Evolutionary conservation across 2,888 invertebrate genomes (phyloP).

Genomic region (Platycheirus rosarum): DNA sequence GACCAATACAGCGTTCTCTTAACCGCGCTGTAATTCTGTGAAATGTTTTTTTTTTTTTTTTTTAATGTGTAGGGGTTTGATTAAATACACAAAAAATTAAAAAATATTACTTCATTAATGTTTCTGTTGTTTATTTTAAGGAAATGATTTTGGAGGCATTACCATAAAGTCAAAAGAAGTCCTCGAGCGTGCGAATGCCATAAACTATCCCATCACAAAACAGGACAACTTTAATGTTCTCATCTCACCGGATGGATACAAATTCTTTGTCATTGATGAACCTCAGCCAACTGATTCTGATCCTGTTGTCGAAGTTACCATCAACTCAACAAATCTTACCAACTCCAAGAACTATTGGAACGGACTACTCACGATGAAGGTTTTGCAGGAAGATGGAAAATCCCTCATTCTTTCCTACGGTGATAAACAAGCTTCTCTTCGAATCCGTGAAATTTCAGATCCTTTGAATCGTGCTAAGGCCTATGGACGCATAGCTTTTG

Average conservation of each 20-base stretch:
- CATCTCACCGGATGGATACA: conserved; percentile 96
- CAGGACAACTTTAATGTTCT: conserved; percentile 86
- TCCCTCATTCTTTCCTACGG: conserved; percentile 88
- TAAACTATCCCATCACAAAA: conserved; percentile 89
- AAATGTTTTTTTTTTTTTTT: too few species aligned
- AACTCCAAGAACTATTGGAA: conserved; percentile 93
- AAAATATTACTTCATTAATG: not conserved
- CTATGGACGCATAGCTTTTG: conserved; percentile 97
- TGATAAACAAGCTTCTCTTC: conserved; percentile 89
- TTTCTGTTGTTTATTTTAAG: conserved; percentile 74
- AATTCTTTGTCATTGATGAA: conserved; percentile 90
- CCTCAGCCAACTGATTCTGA: conserved; percentile 88
- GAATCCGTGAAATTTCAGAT: conserved; percentile 83
- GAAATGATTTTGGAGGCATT: conserved; percentile 94
- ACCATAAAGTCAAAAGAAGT: conserved; percentile 91
- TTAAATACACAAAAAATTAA: too few species aligned
- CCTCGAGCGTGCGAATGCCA: conserved; percentile 87
- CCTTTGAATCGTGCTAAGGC: conserved; percentile 93
- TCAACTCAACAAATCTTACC: conserved; percentile 90
- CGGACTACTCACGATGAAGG: conserved; percentile 88
- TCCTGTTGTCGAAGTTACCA: conserved; percentile 90
- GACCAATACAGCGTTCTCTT: too few species aligned
- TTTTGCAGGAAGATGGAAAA: conserved; percentile 86
- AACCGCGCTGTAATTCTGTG: too few species aligned
- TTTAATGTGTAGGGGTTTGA: too few species aligned